Percentiles rank a stretch among this genome's conserved stretches.
These are phyloP conservation scores for Parapristionchus giblindavisi DNA, from an alignment of 2,888 invertebrate species.

Conservation along the genomic window DNA sequence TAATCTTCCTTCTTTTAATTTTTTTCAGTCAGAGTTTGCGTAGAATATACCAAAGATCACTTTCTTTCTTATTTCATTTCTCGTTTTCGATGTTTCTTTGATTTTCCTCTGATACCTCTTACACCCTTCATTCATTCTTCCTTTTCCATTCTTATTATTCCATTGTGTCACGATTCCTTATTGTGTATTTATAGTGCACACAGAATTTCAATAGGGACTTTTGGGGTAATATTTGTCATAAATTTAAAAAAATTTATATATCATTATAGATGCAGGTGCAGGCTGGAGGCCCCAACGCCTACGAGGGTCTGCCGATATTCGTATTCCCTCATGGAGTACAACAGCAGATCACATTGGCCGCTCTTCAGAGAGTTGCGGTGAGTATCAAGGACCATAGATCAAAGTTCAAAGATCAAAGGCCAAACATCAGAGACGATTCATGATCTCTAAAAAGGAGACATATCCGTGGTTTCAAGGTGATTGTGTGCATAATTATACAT, in stretches of 20 bases:
- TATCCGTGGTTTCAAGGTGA: background rate
- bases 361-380: slow-evolving; percentile 50
- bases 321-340: slow-evolving; percentile 45
- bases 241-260: background rate
- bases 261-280: slow-evolving; percentile 2
- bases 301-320: slow-evolving; percentile 54
- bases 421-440: too few relatives aligned
- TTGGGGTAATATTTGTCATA: background rate
- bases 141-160: background rate
- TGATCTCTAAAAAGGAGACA: background rate
- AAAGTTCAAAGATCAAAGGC: too few relatives aligned
- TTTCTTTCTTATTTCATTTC: background rate
- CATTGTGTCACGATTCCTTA: background rate
- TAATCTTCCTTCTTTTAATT: slow-evolving; percentile 38
- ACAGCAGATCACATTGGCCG: slow-evolving; percentile 45
- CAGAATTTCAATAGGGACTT: background rate
- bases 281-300: slow-evolving; percentile 39
- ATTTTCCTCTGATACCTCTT: background rate
- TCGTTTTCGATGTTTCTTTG: background rate
- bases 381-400: too few relatives aligned
- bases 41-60: too few relatives aligned
- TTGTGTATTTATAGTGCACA: too few relatives aligned
- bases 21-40: too few relatives aligned
- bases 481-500: background rate
- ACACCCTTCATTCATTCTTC: background rate